Evolutionary conservation across 2,888 invertebrate genomes (phyloP).

Genomic region (Teinopalpus imperialis): DNA sequence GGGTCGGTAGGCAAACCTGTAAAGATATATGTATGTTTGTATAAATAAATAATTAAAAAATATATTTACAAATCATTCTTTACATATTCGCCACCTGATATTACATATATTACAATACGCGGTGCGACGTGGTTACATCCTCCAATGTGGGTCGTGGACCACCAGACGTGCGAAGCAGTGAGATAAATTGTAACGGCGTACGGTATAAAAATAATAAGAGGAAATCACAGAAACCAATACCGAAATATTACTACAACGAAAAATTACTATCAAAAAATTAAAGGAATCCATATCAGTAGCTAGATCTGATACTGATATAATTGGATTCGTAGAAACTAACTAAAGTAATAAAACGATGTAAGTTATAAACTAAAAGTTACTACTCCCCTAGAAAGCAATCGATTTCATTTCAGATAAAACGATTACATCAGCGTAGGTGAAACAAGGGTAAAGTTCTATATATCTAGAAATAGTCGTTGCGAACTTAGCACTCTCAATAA

Average conservation of each 20-base stretch:
- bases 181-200: too few species aligned
- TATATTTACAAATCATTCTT: too few species aligned
- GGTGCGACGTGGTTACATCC: too few species aligned
- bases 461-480: constrained; percentile 56
- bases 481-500: constrained; percentile 80
- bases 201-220: too few species aligned
- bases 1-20: too few species aligned
- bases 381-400: constrained; percentile 38
- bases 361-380: constrained; percentile 31
- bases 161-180: too few species aligned
- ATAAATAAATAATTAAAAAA: too few species aligned
- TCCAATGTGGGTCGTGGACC: too few species aligned
- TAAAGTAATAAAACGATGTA: constrained; percentile 22
- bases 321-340: constrained; percentile 19
- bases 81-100: too few species aligned
- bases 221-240: background rate
- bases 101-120: too few species aligned
- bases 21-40: too few species aligned
- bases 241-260: background rate
- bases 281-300: constrained; percentile 3
- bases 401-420: constrained; percentile 54
- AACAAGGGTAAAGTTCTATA: constrained; percentile 61
- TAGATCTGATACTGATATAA: constrained; percentile 15
- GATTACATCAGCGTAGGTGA: constrained; percentile 62
- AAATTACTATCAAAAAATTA: constrained; percentile 9